A percentile compares a stretch with the other conserved stretches of the same genome.
Evolutionary conservation across 2,113 vertebrate species (phyloP).

Genomic region (Antigone vipio): DNA sequence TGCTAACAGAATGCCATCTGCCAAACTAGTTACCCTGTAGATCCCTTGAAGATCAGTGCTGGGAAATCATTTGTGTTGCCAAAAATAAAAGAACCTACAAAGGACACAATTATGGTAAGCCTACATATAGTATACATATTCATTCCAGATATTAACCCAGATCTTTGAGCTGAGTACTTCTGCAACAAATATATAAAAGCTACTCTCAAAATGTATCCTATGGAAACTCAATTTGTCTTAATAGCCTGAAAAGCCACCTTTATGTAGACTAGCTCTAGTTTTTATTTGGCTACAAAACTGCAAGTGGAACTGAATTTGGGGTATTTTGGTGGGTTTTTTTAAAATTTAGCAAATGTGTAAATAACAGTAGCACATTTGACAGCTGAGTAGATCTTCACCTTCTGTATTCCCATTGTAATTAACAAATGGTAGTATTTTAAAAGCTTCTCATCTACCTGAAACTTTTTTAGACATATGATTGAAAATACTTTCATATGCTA

Average conservation of each 20-base stretch:
- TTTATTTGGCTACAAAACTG: background rate
- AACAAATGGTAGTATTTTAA: background rate
- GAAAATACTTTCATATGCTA: background rate
- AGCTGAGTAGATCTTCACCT: background rate
- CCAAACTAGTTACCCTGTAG: slow-evolving; percentile 46
- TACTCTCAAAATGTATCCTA: background rate
- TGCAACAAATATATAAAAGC: background rate
- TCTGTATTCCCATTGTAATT: background rate
- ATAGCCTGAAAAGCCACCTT: background rate
- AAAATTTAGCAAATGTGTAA: background rate
- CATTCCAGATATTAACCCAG: background rate
- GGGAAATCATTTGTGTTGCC: background rate
- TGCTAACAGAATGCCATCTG: slow-evolving; percentile 78
- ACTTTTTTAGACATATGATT: background rate
- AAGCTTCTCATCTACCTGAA: background rate
- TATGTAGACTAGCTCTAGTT: background rate
- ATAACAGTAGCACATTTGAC: background rate
- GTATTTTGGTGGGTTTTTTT: background rate
- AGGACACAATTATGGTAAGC: slow-evolving; percentile 83
- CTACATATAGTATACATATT: background rate
- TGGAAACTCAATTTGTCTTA: background rate
- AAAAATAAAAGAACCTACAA: slow-evolving; percentile 78
- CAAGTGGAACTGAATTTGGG: background rate
- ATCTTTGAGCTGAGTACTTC: background rate
- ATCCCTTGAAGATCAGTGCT: slow-evolving; percentile 70